Evolutionary conservation across 2,113 vertebrate species (phyloP).

Genomic region (Onychostruthus taczanowskii): DNA sequence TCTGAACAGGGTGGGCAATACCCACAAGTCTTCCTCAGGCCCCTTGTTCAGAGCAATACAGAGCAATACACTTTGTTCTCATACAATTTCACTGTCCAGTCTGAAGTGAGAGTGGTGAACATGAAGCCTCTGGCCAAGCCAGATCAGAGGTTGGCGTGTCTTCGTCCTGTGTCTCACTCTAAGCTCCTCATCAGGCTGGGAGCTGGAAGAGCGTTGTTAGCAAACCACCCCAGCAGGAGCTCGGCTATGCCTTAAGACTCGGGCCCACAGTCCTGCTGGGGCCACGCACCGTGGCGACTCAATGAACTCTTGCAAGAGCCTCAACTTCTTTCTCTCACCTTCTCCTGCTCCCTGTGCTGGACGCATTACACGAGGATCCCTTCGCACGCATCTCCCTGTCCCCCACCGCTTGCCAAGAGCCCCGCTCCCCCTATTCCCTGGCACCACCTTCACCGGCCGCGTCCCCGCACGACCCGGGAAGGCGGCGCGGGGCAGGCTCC

Average conservation of each 20-base stretch:
- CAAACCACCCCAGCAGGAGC: neutral
- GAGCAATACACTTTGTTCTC: neutral
- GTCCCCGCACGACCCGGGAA: neutral
- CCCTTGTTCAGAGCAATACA: neutral
- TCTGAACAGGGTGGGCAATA: neutral
- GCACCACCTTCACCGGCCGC: neutral
- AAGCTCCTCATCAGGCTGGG: neutral
- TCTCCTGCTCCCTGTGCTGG: neutral
- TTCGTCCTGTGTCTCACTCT: fast-evolving
- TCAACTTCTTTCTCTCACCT: neutral
- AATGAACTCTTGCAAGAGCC: too few species aligned
- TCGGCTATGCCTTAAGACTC: neutral
- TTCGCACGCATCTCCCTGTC: neutral
- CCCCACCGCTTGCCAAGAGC: too few species aligned
- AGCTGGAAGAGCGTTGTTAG: neutral
- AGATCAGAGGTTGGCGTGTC: neutral
- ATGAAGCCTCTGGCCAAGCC: neutral
- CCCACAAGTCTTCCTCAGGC: neutral
- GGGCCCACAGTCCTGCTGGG: neutral
- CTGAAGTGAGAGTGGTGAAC: neutral
- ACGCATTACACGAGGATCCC: fast-evolving
- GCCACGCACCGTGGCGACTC: fast-evolving
- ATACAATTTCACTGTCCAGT: too few species aligned
- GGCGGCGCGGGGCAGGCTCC: neutral
- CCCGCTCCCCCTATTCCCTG: fast-evolving